Evolutionary conservation across 2,888 invertebrate genomes (phyloP), one percentile per base, ranked within the genome.

Genomic region (Nomada ruficornis): DNA sequence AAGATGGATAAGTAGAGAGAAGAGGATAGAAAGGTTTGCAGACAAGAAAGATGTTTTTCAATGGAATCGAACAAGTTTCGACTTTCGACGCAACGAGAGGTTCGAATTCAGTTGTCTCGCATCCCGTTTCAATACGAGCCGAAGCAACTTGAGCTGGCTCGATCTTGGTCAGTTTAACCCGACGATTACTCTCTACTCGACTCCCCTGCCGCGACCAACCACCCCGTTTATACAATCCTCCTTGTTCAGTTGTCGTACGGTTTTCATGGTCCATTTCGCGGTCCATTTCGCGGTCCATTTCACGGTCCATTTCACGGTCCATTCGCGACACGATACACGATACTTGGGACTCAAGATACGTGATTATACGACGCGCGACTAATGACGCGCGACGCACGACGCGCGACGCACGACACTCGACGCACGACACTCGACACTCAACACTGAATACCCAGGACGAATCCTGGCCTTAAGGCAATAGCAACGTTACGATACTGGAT

Each of bases 381-480:
- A 29, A 77, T 65, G 71, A 70, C 36, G 54, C 55, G 59, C 23
- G 71, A 20, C 18, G 75, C 76, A 76, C 74, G 75, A 74, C 80
- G 72, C 77, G 0, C 74, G 77, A 73, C 76, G 69, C 68, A 73
- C 65, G 71, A 65, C 36, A 55, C 55, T 59, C 29, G 63, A 20
- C 18, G 64, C 26, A 26, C 74, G 75, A 68, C 80, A 80, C 77
- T 77, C 71, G 78, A 79, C 73, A 79, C 73, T 64, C 73, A 64
- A 82, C 82, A 75, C 82, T 82, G 60, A 62, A 57, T 75, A 69
- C 80, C 80, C 75, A 71, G 75, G 70, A 75, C 80, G 70, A 71
- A 75, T 29, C 42, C 50, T 55, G 59, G 55, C 50, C 59, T 74
- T 59, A 69, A 59, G 69, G 70, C 72, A 59, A 69, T 26, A 64